Evolutionary conservation across 2,797 vertebrate genomes (phyloP).

Genomic region (Craterocephalus amniculus): DNA sequence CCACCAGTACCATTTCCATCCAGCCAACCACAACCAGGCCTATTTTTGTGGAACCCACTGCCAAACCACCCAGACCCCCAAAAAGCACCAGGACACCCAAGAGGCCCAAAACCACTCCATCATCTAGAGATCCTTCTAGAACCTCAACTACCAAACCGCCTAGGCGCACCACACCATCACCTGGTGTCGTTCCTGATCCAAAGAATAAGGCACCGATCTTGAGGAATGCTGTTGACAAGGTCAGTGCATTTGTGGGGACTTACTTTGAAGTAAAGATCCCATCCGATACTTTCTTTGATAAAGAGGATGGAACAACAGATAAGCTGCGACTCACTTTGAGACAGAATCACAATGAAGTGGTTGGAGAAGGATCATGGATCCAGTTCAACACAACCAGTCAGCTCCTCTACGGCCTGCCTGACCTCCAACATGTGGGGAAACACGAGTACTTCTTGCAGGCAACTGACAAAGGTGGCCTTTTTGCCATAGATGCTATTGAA

Average conservation of each 20-base stretch:
- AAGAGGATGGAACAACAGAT: slow-evolving; percentile 96
- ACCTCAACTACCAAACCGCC: slow-evolving; percentile 83
- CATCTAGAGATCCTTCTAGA: slow-evolving; percentile 83
- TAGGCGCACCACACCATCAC: slow-evolving; percentile 83
- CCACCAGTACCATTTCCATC: slow-evolving; percentile 83
- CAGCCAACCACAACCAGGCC: slow-evolving; percentile 88
- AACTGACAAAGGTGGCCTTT: slow-evolving; percentile 92
- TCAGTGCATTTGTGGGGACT: slow-evolving; percentile 92
- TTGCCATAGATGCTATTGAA: slow-evolving; percentile 92
- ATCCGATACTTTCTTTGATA: slow-evolving; percentile 94
- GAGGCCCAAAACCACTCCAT: slow-evolving; percentile 84
- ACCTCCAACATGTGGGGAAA: slow-evolving; percentile 87
- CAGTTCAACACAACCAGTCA: slow-evolving; percentile 98
- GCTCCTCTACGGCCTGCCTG: slow-evolving; percentile 94
- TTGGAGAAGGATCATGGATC: slow-evolving; percentile 93
- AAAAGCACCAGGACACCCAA: slow-evolving; percentile 87
- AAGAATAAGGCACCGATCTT: slow-evolving; percentile 88
- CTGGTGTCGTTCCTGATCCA: slow-evolving; percentile 76
- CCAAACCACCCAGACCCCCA: slow-evolving; percentile 83
- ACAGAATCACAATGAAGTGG: slow-evolving; percentile 87
- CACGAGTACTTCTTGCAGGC: slow-evolving; percentile 98
- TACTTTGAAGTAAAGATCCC: slow-evolving; percentile 99
- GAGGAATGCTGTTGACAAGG: slow-evolving; percentile 93
- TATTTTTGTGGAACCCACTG: slow-evolving; percentile 85
- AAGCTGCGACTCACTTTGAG: slow-evolving; percentile 92